These are phyloP conservation scores for Hyla sarda DNA, from an alignment of 2,113 vertebrate species.

Conservation along the genomic window DNA sequence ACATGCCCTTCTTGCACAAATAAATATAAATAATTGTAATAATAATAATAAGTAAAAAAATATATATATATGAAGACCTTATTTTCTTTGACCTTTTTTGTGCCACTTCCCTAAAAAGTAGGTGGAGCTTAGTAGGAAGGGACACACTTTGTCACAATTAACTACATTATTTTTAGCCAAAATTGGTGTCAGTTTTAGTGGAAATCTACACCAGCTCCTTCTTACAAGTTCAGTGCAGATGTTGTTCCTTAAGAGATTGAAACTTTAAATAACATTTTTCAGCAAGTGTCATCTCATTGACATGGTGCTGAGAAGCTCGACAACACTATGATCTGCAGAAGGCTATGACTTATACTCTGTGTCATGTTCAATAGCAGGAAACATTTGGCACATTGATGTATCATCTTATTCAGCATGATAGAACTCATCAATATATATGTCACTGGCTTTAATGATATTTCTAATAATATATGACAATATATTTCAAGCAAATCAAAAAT, in stretches of 20 bases:
- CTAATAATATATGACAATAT: neutral
- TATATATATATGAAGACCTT: too few species aligned
- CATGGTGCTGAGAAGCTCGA: neutral
- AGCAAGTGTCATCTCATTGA: neutral
- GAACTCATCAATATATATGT: neutral
- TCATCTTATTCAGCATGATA: neutral
- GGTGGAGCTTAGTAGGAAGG: too few species aligned
- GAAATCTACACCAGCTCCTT: too few species aligned
- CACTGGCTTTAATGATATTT: neutral
- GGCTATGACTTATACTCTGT: neutral
- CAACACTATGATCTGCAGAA: neutral
- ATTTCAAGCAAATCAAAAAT: neutral
- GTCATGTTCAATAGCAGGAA: neutral
- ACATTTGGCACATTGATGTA: slow-evolving; percentile 3
- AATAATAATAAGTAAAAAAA: too few species aligned
- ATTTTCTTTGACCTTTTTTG: too few species aligned
- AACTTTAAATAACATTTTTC: neutral
- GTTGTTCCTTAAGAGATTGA: neutral
- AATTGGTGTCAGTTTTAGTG: too few species aligned
- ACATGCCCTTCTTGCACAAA: too few species aligned
- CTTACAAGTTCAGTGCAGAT: too few species aligned
- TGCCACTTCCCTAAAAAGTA: too few species aligned
- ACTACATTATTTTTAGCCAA: too few species aligned
- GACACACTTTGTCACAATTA: too few species aligned
- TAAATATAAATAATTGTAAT: too few species aligned